Conservation (phyloP, 2,797 vertebrate species). For the Siniperca obscura region DNA sequence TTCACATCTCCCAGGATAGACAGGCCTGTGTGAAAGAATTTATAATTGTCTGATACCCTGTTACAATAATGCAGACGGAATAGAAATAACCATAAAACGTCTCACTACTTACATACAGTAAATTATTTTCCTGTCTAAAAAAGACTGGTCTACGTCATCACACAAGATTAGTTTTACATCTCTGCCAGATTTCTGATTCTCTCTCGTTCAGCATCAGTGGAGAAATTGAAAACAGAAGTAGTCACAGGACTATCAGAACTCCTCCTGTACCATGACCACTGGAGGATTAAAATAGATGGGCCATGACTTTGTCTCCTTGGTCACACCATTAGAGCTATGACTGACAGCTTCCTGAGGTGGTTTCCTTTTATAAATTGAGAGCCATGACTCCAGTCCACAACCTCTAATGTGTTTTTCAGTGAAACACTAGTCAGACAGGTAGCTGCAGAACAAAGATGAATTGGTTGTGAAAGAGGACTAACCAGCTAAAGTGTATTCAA, state of each 20-base stretch:
- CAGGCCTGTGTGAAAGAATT: not conserved
- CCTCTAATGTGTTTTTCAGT: constrained; percentile 40
- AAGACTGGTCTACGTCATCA: constrained; percentile 13
- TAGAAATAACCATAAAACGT: constrained; percentile 12
- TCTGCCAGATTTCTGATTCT: constrained; percentile 24
- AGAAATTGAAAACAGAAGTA: constrained; percentile 60
- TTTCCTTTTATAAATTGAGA: constrained; percentile 66
- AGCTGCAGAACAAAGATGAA: constrained; percentile 28
- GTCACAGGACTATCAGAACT: constrained; percentile 47
- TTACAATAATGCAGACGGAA: not conserved
- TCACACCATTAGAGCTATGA: constrained; percentile 66
- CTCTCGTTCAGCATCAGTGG: constrained; percentile 45
- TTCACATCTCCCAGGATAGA: constrained; percentile 1
- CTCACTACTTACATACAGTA: not conserved
- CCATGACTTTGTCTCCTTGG: constrained; percentile 68
- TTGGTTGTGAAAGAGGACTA: not conserved
- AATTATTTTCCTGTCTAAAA: constrained; percentile 18
- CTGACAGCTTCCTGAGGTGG: constrained; percentile 70
- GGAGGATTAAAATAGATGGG: constrained; percentile 76
- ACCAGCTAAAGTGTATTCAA: not conserved
- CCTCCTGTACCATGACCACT: constrained; percentile 49
- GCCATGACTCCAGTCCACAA: constrained; percentile 35
- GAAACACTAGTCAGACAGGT: constrained; percentile 33
- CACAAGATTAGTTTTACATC: constrained; percentile 36
- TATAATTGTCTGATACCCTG: not conserved